Percentiles rank a stretch among this genome's conserved stretches.
phyloP scores from a whole-genome alignment of 2,888 invertebrate species.

The Steromphala cineraria region DNA sequence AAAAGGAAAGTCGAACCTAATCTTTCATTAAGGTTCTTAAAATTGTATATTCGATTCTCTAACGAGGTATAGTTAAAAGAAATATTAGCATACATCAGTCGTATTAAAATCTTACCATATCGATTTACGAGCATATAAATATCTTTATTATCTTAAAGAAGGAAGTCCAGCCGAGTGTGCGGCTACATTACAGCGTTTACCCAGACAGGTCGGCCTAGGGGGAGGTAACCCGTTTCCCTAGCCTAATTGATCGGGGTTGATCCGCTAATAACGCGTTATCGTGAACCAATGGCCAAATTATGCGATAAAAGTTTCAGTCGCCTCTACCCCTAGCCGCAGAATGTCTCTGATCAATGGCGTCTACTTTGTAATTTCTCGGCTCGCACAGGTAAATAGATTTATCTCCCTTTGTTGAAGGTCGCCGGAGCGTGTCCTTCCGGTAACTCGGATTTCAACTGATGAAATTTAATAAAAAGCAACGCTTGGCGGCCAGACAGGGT shows the following conservation, averaged over 20 bases:
- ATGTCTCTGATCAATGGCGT: not conserved
- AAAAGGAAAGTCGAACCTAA: too few relatives aligned
- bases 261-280: constrained; percentile 7
- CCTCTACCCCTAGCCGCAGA: not conserved
- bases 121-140: too few relatives aligned
- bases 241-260: constrained; percentile 3
- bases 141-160: too few relatives aligned
- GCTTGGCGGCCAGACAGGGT: not conserved
- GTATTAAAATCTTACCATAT: too few relatives aligned
- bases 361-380: constrained; percentile 20
- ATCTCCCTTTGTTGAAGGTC: constrained; percentile 10
- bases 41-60: too few relatives aligned
- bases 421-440: not conserved
- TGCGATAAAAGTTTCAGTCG: constrained; percentile 5
- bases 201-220: too few relatives aligned
- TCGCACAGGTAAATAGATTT: constrained; percentile 19
- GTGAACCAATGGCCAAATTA: not conserved
- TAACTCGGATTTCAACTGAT: constrained; percentile 1
- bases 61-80: too few relatives aligned
- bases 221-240: not conserved
- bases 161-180: too few relatives aligned
- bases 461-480: constrained; percentile 2
- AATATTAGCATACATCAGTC: too few relatives aligned
- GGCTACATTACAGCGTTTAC: too few relatives aligned
- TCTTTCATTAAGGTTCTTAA: too few relatives aligned